These are phyloP conservation scores for Himalopsyche anomala DNA, from an alignment of 2,888 invertebrate species.

Conservation along the genomic window DNA sequence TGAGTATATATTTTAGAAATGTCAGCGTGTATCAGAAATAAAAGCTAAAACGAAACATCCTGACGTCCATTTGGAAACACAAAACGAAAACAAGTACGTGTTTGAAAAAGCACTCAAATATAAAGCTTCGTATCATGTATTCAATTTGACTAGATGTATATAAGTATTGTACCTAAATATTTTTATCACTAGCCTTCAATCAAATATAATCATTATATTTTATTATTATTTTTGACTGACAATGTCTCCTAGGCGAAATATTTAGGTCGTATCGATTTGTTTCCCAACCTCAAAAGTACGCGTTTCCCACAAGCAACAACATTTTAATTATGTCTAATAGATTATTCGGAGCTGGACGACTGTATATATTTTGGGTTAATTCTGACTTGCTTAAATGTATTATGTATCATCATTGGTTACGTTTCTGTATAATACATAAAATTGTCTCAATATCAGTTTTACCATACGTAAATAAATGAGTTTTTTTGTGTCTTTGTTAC, in stretches of 20 bases:
- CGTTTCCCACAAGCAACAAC: slow-evolving; percentile 8
- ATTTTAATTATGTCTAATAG: neutral
- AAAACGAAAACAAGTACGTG: too few relatives aligned
- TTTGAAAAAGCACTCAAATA: too few relatives aligned
- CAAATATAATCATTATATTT: slow-evolving; percentile 14
- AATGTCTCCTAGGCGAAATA: neutral
- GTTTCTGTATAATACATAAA: too few relatives aligned
- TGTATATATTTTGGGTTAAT: neutral
- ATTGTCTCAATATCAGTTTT: too few relatives aligned
- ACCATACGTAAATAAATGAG: too few relatives aligned
- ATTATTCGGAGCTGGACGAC: neutral
- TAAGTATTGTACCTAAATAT: neutral
- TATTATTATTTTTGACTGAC: slow-evolving; percentile 11
- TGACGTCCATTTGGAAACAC: too few relatives aligned
- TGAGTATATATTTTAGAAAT: too few relatives aligned
- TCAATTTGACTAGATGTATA: too few relatives aligned
- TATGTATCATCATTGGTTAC: neutral
- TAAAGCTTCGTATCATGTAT: too few relatives aligned
- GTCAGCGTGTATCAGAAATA: too few relatives aligned
- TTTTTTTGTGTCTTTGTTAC: too few relatives aligned
- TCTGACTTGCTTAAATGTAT: neutral
- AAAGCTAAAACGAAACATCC: too few relatives aligned
- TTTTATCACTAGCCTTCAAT: slow-evolving; percentile 31
- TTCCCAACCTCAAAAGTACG: neutral
- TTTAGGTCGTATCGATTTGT: slow-evolving; percentile 16